Evolutionary conservation across 2,888 invertebrate genomes (phyloP), one percentile per base, ranked within the genome.

Genomic region (Crepidodera aurea): DNA sequence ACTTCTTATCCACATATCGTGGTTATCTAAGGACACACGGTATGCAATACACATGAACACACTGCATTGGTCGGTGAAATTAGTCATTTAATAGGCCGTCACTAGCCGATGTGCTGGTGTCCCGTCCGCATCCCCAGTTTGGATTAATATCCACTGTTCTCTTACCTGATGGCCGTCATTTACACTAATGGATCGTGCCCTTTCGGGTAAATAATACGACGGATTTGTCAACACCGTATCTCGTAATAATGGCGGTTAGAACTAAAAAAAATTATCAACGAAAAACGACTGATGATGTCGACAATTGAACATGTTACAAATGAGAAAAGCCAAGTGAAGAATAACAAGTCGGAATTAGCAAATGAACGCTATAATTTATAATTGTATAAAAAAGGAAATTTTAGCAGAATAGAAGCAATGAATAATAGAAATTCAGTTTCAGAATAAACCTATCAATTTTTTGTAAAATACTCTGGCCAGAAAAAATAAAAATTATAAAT

Each of bases 41-140:
- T 40, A 40, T 40, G 13, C 13, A 16, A 6, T 32, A 29, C 4
- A 39, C 51, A 39, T 25, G 12, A 10, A 25, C 37, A 39, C 42
- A 54, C 54, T 54, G 54, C 54, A 54, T 54, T 29, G 29, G 32
- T 42, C 12, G 37, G 54, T 44, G 62, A 70, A 72, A 72, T 72
- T 69, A 65, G 70, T 72, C 75, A 75, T 76, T 77, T 74, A 74
- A 74, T 74, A 65, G 72, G 71, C 73, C 73, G 75, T 74, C 77
- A 75, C 66, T 76, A 75, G 75, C 77, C 76, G 77, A 75, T 76
- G 75, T 62, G 34, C 13, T 71, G 68, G 68, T 69, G 55, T 66
- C 69, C 68, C 54, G 42, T 44, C 42, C 42, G 42, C 40, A 40
- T 40, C 40, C 40, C 22, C 22, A 22, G 22, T 6, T 2, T 29